Conservation (phyloP, 1,140 invertebrate species). For the Hycleus phaleratus region DNA sequence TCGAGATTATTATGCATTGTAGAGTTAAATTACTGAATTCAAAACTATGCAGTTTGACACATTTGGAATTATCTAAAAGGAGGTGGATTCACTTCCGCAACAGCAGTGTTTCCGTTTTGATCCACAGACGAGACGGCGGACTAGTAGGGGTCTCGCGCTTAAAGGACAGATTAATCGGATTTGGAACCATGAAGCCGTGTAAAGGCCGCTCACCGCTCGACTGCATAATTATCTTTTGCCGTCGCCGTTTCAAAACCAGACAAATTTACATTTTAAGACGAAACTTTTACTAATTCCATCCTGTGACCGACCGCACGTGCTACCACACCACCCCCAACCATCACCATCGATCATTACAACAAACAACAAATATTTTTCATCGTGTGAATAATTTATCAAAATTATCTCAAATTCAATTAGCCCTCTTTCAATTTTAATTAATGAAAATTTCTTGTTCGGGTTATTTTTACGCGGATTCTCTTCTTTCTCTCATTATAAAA, state of each 20-base stretch:
- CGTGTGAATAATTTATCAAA: too few species aligned
- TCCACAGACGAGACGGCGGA: slow-evolving; percentile 13
- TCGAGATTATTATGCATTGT: too few species aligned
- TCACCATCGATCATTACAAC: too few species aligned
- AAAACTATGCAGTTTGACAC: background rate
- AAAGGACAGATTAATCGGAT: slow-evolving; percentile 35
- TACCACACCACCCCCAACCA: background rate
- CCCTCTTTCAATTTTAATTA: too few species aligned
- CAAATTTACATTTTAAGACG: slow-evolving; percentile 35
- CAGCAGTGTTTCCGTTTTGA: slow-evolving; percentile 10
- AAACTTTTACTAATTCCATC: slow-evolving; percentile 25
- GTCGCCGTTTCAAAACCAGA: slow-evolving; percentile 22
- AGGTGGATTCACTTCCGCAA: slow-evolving; percentile 8
- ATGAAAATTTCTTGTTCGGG: too few species aligned
- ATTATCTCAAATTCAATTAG: too few species aligned
- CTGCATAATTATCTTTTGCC: slow-evolving; percentile 34
- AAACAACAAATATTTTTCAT: too few species aligned
- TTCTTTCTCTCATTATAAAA: too few species aligned
- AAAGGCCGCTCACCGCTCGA: slow-evolving; percentile 31
- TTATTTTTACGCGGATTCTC: too few species aligned
- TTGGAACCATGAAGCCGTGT: slow-evolving; percentile 36
- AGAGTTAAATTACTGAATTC: too few species aligned
- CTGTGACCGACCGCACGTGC: slow-evolving; percentile 26
- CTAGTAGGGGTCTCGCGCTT: slow-evolving; percentile 1
- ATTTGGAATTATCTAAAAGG: slow-evolving; percentile 13